Base-by-base conservation (phyloP, 2,797 vertebrate species). In the Cichlasoma orientale region DNA sequence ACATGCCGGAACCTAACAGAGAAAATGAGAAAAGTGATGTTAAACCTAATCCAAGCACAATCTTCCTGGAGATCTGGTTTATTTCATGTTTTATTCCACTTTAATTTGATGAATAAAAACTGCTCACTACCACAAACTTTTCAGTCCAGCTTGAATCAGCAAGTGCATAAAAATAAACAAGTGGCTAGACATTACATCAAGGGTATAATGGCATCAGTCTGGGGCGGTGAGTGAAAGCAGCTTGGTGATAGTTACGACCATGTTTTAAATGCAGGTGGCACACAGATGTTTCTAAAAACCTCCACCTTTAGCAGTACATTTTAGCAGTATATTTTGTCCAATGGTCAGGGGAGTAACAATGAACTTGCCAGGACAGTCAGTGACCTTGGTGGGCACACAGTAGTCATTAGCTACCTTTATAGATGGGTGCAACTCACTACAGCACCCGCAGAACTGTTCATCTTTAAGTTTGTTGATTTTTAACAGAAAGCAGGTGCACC, bases 151-250 rank as follows among this genome's bases (percentile, higher is more conserved):
- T 79, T 5, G 9, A 61, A 71, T 82, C 73, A 69, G 53, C 47
- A 82, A 77, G 58, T 41, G 41, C 29, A 82, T 58, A 61, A 84
- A 84, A 84, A 85, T 66, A 86, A 86, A 78, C 71, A 69, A 59
- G 58, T 18, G 78, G 77, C 77, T 75, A 82, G 78, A 86, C 50
- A 1, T 78, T 76, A 87, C 76, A 52, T 83, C 82, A 84, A 74
- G 57, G 29, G 68, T 14, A 83, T 56, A 76, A 77, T 27, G 4
- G 52, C 72, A 76, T 78, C 56, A 75, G 76, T 78, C 47, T 72
- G 41, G 59, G 58, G 27, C 33, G 41, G 38, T 55, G 56, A 75
- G 61, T 14, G 19, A 70, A 80, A 69, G 56, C 36, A 73, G 23
- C 25, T 74, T 75, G 33, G 19, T 57, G 21, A 75, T 29, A 33